phyloP scores from a whole-genome alignment of 2,888 invertebrate species.

The Notodonta ziczac region DNA sequence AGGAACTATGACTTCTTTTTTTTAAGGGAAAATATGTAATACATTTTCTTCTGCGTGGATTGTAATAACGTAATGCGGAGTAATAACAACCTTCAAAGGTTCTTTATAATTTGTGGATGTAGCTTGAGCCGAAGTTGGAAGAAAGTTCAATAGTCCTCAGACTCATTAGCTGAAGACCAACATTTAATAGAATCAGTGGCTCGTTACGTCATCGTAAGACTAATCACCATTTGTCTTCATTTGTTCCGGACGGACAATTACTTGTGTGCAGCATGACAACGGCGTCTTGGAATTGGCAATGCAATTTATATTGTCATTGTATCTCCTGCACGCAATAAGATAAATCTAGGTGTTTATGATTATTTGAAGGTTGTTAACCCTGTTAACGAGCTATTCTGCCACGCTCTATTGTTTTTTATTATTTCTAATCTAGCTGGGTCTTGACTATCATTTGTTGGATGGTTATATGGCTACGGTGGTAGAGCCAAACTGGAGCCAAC shows the following conservation, averaged over 20 bases:
- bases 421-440: too few relatives aligned
- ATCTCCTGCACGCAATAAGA: constrained; percentile 5
- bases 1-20: neutral
- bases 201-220: constrained; percentile 36
- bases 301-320: constrained; percentile 28
- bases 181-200: constrained; percentile 12
- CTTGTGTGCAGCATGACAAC: constrained; percentile 15
- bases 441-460: too few relatives aligned
- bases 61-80: neutral
- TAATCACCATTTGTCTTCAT: constrained; percentile 44
- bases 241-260: constrained; percentile 29
- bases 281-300: constrained; percentile 29
- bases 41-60: neutral
- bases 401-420: neutral
- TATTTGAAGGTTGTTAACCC: constrained; percentile 30
- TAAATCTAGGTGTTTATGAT: constrained; percentile 28
- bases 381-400: neutral
- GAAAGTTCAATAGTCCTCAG: neutral
- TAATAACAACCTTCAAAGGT: too few relatives aligned
- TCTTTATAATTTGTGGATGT: neutral
- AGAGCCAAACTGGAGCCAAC: too few relatives aligned
- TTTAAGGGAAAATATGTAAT: neutral
- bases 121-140: neutral
- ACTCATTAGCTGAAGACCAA: neutral
- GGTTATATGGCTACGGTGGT: too few relatives aligned